Evolutionary conservation across 2,888 invertebrate genomes (phyloP).

Genomic region (Macrophya alboannulata): DNA sequence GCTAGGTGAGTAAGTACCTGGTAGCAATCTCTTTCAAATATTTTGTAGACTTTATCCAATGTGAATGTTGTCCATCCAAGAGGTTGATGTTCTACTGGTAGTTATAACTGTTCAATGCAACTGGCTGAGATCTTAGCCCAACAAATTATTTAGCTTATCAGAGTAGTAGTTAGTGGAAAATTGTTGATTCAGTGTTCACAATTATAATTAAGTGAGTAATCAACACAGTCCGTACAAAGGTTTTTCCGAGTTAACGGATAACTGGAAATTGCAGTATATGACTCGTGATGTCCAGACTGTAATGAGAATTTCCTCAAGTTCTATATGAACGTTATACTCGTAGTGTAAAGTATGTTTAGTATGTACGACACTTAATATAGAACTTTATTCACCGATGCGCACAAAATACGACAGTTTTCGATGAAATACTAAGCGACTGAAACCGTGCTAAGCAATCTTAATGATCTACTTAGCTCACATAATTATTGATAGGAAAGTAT

Average conservation of each 20-base stretch:
- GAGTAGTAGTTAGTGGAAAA: neutral
- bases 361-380: neutral
- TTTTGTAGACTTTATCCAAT: neutral
- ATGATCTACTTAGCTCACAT: neutral
- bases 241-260: neutral
- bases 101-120: neutral
- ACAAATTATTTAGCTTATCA: conserved; percentile 7
- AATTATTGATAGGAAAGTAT: conserved; percentile 8
- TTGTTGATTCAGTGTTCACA: neutral
- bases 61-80: neutral
- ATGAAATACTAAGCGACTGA: conserved; percentile 21
- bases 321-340: neutral
- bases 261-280: neutral
- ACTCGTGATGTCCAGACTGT: neutral
- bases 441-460: neutral
- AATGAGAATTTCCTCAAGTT: neutral
- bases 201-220: neutral
- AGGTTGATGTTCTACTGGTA: neutral
- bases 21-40: neutral
- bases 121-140: neutral
- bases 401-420: neutral
- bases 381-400: neutral
- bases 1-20: neutral
- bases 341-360: neutral
- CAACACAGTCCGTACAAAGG: neutral